Evolutionary conservation across 2,888 invertebrate species (phyloP), one percentile per base, ranked within the genome.

Genomic region (Strigamia maritima): DNA sequence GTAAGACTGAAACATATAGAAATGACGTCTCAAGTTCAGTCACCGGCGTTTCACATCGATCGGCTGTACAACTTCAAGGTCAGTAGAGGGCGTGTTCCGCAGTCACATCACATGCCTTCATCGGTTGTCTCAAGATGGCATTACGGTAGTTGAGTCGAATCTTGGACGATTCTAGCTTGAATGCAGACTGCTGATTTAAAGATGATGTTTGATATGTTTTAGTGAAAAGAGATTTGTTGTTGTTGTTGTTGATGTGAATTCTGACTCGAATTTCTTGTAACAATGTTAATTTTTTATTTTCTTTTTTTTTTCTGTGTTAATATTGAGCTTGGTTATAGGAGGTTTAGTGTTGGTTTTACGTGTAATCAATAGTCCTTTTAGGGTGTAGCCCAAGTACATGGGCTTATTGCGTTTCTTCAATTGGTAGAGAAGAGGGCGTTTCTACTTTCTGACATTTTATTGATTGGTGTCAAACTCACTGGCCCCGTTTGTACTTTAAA

Each of bases 11-110:
- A 60, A 60, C 60, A 24, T 60, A 19, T 60, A 22, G 8, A 60
- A 60, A 60, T 60, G 60, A 60, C 60, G 60, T 60, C 19, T 60
- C 60, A 60, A 60, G 60, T 60, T 60, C 60, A 60, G 60, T 60
- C 60, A 60, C 60, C 60, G 60, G 2, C 60, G 60, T 60, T 60
- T 60, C 19, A 60, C 60, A 60, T 60, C 60, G 60, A 60, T 60
- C 60, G 60, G n/a, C 40, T 10, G 10, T 35, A 7, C 60, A 60
- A 24, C 60, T 8, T 60, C 60, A 60, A 60, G 60, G 60, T 60
- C 60, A 60, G 60, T 60, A 60, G 16, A n/a, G 60, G 60, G 60
- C 60, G 60, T 60, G 60, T 22, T 19, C 31, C 31, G 31, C 31
- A 31, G 31, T 31, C 60, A 10, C 60, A 24, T 31, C 60, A 10